Conservation (phyloP, 2,797 vertebrate species). For the Alcedo quadribrachys region DNA sequence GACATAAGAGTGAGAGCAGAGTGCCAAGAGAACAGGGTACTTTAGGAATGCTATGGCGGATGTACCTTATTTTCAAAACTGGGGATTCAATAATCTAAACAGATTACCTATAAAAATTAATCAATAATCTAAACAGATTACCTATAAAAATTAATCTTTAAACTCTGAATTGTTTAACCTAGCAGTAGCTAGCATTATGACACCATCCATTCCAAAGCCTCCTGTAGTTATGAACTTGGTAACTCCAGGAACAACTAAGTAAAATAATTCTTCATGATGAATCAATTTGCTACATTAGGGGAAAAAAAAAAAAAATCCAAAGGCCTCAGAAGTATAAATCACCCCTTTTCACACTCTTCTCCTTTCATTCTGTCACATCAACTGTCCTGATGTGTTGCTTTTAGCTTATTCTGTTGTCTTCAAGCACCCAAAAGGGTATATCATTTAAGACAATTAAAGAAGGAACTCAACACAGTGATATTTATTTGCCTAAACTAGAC, state of each 20-base stretch:
- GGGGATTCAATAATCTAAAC: background rate
- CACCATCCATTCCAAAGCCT: background rate
- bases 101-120: background rate
- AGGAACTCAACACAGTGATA: background rate
- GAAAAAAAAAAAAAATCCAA: background rate
- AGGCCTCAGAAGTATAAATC: background rate
- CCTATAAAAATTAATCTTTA: background rate
- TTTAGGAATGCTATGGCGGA: background rate
- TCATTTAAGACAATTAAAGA: background rate
- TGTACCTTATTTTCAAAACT: background rate
- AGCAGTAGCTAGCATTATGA: background rate
- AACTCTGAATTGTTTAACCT: background rate
- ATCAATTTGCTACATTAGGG: background rate
- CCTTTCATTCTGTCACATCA: background rate
- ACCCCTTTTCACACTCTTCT: background rate
- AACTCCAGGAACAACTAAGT: background rate
- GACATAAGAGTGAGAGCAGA: background rate
- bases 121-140: too few species aligned
- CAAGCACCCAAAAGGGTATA: background rate
- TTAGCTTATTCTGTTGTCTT: background rate
- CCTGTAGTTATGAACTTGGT: background rate
- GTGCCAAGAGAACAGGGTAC: background rate
- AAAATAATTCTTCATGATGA: background rate
- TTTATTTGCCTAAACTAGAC: background rate
- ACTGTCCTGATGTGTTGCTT: background rate